Evolutionary conservation across 2,113 vertebrate species (phyloP).

Genomic region (Pitta sordida): DNA sequence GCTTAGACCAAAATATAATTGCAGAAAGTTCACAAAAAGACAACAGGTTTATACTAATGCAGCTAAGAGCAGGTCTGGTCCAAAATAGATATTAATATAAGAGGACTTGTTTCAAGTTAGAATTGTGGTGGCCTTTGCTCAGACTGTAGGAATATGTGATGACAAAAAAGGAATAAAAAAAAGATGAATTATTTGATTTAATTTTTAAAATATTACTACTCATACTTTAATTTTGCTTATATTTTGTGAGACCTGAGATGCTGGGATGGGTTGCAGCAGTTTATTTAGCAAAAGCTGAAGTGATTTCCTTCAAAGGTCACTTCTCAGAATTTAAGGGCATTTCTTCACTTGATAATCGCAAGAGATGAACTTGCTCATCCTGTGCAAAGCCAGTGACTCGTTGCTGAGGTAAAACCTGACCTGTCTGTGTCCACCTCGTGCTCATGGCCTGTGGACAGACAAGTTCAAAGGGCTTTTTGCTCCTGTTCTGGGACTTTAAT

Average conservation of each 20-base stretch:
- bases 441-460: not conserved
- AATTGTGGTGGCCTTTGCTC: not conserved
- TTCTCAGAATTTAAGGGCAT: not conserved
- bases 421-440: accelerated
- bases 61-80: not conserved
- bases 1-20: not conserved
- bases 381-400: not conserved
- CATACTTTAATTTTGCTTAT: not conserved
- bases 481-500: not conserved
- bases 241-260: not conserved
- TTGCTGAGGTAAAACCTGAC: not conserved
- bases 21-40: not conserved
- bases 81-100: not conserved
- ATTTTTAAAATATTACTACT: not conserved
- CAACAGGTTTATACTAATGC: not conserved
- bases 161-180: not conserved
- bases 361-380: not conserved
- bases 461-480: not conserved
- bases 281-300: not conserved
- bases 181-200: not conserved
- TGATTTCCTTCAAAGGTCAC: not conserved
- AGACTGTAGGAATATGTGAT: not conserved
- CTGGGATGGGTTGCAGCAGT: not conserved
- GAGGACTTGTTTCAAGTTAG: not conserved
- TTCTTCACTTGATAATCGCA: not conserved